Evolutionary conservation across 2,888 invertebrate genomes (phyloP), one percentile per base, ranked within the genome.

Genomic region (Drosophila lacicola): DNA sequence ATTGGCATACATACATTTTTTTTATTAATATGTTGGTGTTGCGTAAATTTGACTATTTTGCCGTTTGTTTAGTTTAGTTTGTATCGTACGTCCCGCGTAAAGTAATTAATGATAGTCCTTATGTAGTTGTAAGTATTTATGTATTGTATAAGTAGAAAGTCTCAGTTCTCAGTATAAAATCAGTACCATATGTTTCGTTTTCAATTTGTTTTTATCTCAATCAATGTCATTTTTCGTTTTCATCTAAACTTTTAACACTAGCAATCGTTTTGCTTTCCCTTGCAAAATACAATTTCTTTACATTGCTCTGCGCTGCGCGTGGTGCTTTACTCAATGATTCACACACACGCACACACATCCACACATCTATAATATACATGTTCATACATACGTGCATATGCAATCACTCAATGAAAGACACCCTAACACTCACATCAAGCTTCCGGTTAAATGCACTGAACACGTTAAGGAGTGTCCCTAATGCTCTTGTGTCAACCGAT

Each of bases 131-230:
- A 53, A 61, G 78, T 80, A 62, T 63, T 70, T 55, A 46, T 62
- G 71, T 78, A 56, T 79, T 80, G 84, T 84, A 88, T 83, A 88
- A 72, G 77, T 82, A 72, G 72, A 74, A 87, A 83, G 85, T 89
- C 85, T 85, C 85, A 87, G 89, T 85, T 89, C 88, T 85, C 89
- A 82, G 84, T 88, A 84, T 87, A 85, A 89, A 84, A 85, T 89
- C 89, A 89, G 89, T 85, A 82, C 85, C 80, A 88, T 87, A 74
- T 79, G 79, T 83, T 80, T 60, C 76, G 69, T 86, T 78, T 70
- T 66, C 68, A 67, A 74, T 79, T 73, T 69, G 61, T 79, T 71
- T 72, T 62, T 65, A 70, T 64, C 53, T 65, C 33, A 45, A 64
- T 64, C 53, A 44, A 45, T 64, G 63, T 64, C 65, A 44, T 63